Evolutionary conservation across 1,140 invertebrate genomes (phyloP).

Genomic region (Psilanteris sp.): DNA sequence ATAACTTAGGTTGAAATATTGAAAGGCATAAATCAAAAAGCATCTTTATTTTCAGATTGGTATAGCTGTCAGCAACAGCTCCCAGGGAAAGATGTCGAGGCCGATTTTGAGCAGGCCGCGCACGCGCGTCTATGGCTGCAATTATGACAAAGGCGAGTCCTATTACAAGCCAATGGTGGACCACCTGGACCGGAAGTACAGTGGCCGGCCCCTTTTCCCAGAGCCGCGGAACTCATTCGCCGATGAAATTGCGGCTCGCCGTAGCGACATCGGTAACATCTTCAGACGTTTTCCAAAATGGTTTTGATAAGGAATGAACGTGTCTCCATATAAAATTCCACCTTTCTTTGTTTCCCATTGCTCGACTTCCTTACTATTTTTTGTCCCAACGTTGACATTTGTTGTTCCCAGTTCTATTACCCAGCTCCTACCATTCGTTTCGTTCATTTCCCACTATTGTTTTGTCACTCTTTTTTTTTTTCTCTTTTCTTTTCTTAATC

Average conservation of each 20-base stretch:
- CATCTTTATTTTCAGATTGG: conserved; percentile 54
- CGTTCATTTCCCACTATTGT: no score
- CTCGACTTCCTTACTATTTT: no score
- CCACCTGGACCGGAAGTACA: conserved; percentile 85
- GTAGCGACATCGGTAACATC: conserved; percentile 80
- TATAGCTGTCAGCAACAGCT: conserved; percentile 43
- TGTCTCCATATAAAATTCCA: conserved; percentile 5
- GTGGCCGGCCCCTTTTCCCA: conserved; percentile 78
- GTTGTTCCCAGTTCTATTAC: no score
- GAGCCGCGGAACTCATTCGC: conserved; percentile 77
- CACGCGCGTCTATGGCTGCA: conserved; percentile 88
- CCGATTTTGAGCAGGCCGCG: conserved; percentile 83
- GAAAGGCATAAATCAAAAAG: conserved; percentile 43
- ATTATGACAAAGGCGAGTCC: conserved; percentile 89
- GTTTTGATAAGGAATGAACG: conserved; percentile 75
- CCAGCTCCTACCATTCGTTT: no score
- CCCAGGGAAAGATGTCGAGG: conserved; percentile 73
- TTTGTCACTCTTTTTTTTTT: background rate
- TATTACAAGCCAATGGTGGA: conserved; percentile 88
- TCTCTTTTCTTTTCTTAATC: background rate
- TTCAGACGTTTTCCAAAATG: conserved; percentile 80
- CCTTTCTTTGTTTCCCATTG: conserved; percentile 1
- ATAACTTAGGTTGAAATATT: conserved; percentile 22
- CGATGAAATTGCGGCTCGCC: conserved; percentile 78
- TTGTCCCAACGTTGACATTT: no score